Evolutionary conservation across 2,888 invertebrate species (phyloP).

Genomic region (Sinohyriopsis cumingii): DNA sequence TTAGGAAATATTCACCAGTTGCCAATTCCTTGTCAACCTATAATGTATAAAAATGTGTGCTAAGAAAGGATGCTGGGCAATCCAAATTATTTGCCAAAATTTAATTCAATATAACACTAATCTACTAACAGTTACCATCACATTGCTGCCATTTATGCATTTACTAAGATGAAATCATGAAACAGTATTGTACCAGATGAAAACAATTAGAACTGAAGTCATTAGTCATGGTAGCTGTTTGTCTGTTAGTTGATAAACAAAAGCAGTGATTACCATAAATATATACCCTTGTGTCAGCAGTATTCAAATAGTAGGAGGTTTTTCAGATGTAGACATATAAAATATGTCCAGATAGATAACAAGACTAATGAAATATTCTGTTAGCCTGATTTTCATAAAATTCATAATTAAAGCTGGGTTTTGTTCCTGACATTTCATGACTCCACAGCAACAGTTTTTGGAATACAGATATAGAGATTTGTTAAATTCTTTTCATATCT

Average conservation of each 20-base stretch:
- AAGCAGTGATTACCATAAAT: too few relatives aligned
- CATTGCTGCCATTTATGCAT: background rate
- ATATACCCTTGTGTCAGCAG: too few relatives aligned
- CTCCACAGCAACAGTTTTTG: too few relatives aligned
- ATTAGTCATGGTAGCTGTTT: too few relatives aligned
- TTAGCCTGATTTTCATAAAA: background rate
- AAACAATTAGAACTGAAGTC: too few relatives aligned
- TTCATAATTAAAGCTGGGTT: too few relatives aligned
- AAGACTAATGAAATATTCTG: background rate
- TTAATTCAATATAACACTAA: background rate
- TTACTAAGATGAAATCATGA: background rate
- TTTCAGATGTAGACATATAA: background rate
- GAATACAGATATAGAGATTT: too few relatives aligned
- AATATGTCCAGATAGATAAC: background rate
- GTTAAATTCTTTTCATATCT: too few relatives aligned
- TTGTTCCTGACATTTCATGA: too few relatives aligned
- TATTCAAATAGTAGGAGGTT: background rate
- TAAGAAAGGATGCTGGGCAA: background rate
- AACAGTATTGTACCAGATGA: too few relatives aligned
- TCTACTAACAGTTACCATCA: background rate
- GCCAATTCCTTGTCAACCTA: constrained; percentile 90
- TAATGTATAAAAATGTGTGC: constrained; percentile 6
- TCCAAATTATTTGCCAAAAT: too few relatives aligned
- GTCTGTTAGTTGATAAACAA: too few relatives aligned
- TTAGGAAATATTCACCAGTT: constrained; percentile 97